Evolutionary conservation across 23 tunicate genomes (phyloP).

Genomic region (Halocynthia roretzi): DNA sequence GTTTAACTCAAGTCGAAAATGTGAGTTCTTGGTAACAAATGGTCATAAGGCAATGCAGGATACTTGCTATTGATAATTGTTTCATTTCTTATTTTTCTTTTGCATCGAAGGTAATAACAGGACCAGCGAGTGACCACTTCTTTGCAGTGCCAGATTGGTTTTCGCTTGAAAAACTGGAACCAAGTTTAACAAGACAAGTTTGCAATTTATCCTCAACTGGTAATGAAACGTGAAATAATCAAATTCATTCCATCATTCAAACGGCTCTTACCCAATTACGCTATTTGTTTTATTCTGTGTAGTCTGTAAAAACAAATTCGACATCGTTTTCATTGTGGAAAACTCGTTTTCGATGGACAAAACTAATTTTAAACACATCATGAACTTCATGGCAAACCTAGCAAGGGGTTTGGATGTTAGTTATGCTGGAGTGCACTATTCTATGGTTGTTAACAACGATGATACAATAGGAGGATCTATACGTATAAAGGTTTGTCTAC

Average conservation of each 20-base stretch:
- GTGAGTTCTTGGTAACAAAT: neutral
- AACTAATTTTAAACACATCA: neutral
- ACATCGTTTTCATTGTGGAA: slow-evolving; percentile 2
- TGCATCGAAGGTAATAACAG: neutral
- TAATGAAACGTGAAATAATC: neutral
- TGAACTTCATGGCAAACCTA: neutral
- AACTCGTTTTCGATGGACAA: neutral
- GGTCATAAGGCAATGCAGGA: neutral
- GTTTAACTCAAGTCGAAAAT: slow-evolving; percentile 7
- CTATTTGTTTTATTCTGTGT: neutral
- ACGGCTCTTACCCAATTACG: no score
- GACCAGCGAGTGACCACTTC: neutral
- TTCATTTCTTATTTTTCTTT: neutral
- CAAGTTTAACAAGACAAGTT: neutral
- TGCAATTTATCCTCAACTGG: neutral
- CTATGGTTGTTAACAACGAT: neutral
- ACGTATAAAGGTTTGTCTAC: neutral
- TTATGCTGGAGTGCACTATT: neutral
- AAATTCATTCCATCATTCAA: neutral
- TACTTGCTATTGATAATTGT: neutral
- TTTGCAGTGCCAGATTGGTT: neutral
- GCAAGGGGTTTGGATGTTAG: neutral
- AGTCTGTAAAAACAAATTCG: neutral
- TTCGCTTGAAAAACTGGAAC: neutral
- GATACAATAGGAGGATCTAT: neutral